Evolutionary conservation across 2,888 invertebrate genomes (phyloP).

Genomic region (Pterobdella sp.): DNA sequence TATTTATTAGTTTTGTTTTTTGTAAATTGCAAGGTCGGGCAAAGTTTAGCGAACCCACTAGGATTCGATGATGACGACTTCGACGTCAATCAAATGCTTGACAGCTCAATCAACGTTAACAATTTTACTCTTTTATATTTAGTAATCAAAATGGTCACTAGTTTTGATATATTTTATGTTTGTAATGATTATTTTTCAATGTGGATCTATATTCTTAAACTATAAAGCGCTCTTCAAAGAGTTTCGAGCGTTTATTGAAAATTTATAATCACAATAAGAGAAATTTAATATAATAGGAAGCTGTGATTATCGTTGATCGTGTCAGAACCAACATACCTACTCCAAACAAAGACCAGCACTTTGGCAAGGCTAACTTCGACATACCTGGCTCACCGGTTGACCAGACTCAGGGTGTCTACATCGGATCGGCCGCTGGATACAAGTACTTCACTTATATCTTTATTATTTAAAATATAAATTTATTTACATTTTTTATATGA

Average conservation of each 20-base stretch:
- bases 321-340: conserved; percentile 19
- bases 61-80: conserved; percentile 26
- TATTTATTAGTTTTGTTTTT: conserved; percentile 2
- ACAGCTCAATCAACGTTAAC: conserved; percentile 13
- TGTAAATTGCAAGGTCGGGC: conserved; percentile 10
- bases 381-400: background rate
- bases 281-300: conserved; percentile 11
- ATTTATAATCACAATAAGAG: background rate
- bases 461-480: too few relatives aligned
- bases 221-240: too few relatives aligned
- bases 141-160: background rate
- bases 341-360: conserved; percentile 13
- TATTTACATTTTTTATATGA: too few relatives aligned
- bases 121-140: background rate
- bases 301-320: conserved; percentile 12
- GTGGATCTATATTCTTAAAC: background rate
- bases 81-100: conserved; percentile 14
- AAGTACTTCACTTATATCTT: background rate
- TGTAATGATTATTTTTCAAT: background rate
- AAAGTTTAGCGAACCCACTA: conserved; percentile 13
- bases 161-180: background rate
- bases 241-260: too few relatives aligned
- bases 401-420: background rate
- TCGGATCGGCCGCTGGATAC: conserved; percentile 24
- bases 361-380: background rate